phyloP scores from a whole-genome alignment of 37 sponge, comb jelly and placozoan genomes.

The Tethya wilhelma region DNA sequence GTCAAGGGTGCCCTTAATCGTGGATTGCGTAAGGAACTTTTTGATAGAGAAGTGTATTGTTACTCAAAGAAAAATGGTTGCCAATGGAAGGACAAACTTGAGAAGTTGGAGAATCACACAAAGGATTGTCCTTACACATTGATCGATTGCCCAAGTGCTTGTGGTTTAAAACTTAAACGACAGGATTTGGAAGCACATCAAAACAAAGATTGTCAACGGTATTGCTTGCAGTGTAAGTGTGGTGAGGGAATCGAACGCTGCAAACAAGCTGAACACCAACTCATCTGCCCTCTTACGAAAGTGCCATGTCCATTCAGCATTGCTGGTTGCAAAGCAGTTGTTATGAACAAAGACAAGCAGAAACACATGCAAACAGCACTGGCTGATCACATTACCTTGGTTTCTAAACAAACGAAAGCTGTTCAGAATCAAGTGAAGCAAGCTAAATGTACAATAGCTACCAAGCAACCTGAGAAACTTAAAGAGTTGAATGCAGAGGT shows the following conservation, averaged over 20 bases:
- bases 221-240: neutral
- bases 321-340: neutral
- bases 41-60: neutral
- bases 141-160: neutral
- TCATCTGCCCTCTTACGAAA: neutral
- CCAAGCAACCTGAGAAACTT: neutral
- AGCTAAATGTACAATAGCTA: neutral
- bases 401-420: neutral
- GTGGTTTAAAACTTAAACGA: neutral
- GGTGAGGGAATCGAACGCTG: neutral
- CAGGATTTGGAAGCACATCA: neutral
- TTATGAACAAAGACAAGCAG: neutral
- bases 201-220: neutral
- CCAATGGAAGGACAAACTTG: neutral
- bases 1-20: neutral
- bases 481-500: neutral
- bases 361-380: neutral
- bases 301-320: neutral
- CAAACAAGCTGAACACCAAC: neutral
- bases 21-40: neutral
- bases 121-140: neutral
- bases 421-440: neutral
- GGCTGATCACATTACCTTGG: neutral
- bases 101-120: neutral
- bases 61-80: neutral